Evolutionary conservation across 2,888 invertebrate species (phyloP), one percentile per base, ranked within the genome.

Genomic region (Chrysolina americana): DNA sequence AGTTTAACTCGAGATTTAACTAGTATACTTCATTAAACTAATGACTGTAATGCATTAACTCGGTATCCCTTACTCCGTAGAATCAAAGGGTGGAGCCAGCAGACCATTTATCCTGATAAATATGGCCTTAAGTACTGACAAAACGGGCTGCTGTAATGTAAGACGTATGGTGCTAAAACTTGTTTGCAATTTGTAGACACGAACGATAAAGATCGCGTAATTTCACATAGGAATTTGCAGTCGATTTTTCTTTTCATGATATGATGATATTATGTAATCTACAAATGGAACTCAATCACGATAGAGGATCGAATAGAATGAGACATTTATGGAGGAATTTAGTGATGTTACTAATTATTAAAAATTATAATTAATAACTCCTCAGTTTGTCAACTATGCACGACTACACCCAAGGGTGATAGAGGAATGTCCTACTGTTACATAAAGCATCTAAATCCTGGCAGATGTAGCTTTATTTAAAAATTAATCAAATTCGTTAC

Each of bases 1-100:
- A 68, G 68, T 68, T 68, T 53, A 68, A 68, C 41, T 68, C 19
- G 41, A 68, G 68, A 68, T 68, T 68, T 53, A 68, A 68, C 68
- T 50, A 68, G 53, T 41, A 53, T 56, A 68, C 68, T 68, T 68
- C 53, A 53, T 68, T 68, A 68, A 68, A 68, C 68, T 68, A 68
- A 68, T 68, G 68, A 68, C 41, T 68, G 68, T 41, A 41, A 68
- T 68, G 68, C 68, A 68, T 68, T 68, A 68, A 21, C 53, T 36
- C 13, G 53, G 53, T 19, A 68, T 68, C 68, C 68, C 53, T 53
- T 53, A 68, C 53, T 53, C 53, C 68, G 23, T 53, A 41, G 41
- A 21, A 36, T 36, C 53, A 53, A 53, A 68, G 68, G 68, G 68
- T 68, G 68, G 36, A 68, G 68, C 23, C 53, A 15, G 68, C n/a